Evolutionary conservation across 2,888 invertebrate species (phyloP), one percentile per base, ranked within the genome.

Genomic region (Trichogramma evanescens): DNA sequence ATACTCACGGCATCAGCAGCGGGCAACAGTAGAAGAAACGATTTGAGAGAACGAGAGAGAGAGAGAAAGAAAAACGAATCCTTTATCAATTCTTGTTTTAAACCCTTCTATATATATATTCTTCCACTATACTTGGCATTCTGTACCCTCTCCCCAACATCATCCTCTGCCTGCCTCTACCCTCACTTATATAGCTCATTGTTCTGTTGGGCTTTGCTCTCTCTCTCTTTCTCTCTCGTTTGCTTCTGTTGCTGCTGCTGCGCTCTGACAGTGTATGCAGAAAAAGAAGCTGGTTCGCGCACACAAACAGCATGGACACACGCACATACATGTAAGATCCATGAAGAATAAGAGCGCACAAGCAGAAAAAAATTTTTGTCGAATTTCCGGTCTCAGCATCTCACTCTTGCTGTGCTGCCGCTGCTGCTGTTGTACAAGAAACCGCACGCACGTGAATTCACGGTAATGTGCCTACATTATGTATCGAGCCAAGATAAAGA

Each of bases 71-170:
- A 55, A 55, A 55, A 54, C 43, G 45, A 51, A 42, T 56, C 58
- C 58, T 62, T 62, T 62, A 62, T 62, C 62, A 62, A 62, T 62
- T 55, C 62, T 58, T 42, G 62, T 58, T 56, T 10, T 38, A 26
- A 26, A 26, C 26, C 26, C 26, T 26, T 26, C 26, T 26, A 26
- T 26, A 26, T 26, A 26, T 26, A 26, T 26, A 26, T 26, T 26
- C 26, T 26, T 26, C 26, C 26, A 26, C 26, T 26, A 26, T 26
- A 26, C 26, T 26, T 26, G 26, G 26, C 26, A 26, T 26, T 26
- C 26, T 26, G 26, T 26, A 26, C 26, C 26, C 26, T 26, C 8
- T 8, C 51, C 39, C 51, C 2, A 10, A 9, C 6, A 49, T 6
- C 49, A 9, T 49, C 13, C 49, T 49, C 49, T 49, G n/a, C 9